A percentile compares a stretch with the other conserved stretches of the same genome.
phyloP scores from a whole-genome alignment of 37 sponge, comb jelly and placozoan genomes.

The Spongia lamella region DNA sequence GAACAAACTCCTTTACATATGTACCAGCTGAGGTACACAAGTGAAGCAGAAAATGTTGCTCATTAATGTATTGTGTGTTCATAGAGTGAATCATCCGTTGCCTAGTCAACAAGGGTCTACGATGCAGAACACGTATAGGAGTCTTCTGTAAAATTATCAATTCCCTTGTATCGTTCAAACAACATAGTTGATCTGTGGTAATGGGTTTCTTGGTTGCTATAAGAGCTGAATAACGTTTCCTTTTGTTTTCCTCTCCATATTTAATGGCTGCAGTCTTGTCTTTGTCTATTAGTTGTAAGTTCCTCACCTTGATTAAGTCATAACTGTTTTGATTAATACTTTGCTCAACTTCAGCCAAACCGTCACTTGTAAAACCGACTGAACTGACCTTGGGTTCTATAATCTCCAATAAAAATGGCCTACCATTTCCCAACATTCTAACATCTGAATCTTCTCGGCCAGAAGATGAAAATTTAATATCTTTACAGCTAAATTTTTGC shows the following conservation, averaged over 20 bases:
- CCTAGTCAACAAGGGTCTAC: slow-evolving; percentile 71
- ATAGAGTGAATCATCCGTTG: slow-evolving; percentile 55
- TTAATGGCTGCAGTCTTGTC: slow-evolving; percentile 57
- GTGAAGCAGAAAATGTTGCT: slow-evolving; percentile 69
- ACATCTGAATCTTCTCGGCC: slow-evolving; percentile 98
- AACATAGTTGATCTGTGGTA: slow-evolving; percentile 21
- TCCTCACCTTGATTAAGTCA: slow-evolving; percentile 40
- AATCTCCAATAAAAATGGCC: slow-evolving; percentile 86
- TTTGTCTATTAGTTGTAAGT: slow-evolving; percentile 51
- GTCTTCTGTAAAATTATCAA: slow-evolving; percentile 82
- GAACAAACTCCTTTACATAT: slow-evolving; percentile 99
- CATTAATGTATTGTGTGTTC: slow-evolving; percentile 39
- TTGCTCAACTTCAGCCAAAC: slow-evolving; percentile 28
- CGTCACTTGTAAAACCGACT: background rate
- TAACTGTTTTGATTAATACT: slow-evolving; percentile 50
- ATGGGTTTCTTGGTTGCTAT: slow-evolving; percentile 46
- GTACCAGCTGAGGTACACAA: slow-evolving; percentile 91
- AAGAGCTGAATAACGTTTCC: slow-evolving; percentile 79
- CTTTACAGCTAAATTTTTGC: background rate
- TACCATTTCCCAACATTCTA: slow-evolving; percentile 90
- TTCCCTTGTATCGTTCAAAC: slow-evolving; percentile 40
- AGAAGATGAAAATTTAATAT: slow-evolving; percentile 75
- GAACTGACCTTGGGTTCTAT: slow-evolving; percentile 58
- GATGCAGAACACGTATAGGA: slow-evolving; percentile 93
- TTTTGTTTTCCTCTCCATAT: slow-evolving; percentile 89